Conservation (phyloP, 30 jellyfish, hydroid and myxozoan genomes). For the Pseudorhiza aurosa region DNA sequence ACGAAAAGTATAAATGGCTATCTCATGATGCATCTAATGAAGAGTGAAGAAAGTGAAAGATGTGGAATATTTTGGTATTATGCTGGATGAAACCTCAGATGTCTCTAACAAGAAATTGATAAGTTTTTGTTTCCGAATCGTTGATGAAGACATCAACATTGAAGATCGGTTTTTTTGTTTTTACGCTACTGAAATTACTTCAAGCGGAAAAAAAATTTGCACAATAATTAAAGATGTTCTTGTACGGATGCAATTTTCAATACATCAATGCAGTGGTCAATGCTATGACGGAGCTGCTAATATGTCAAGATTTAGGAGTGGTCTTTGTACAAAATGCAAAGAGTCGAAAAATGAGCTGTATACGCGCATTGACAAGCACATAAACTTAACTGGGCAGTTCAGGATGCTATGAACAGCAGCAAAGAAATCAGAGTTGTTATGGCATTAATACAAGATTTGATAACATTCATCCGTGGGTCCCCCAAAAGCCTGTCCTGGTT, state of each 20-base stretch:
- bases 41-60: conserved; percentile 45
- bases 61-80: conserved; percentile 41
- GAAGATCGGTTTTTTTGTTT: conserved; percentile 10
- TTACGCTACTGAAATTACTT: conserved; percentile 24
- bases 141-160: not conserved
- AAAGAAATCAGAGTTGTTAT: conserved; percentile 51
- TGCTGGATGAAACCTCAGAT: conserved; percentile 38
- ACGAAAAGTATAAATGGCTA: conserved; percentile 49
- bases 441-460: conserved; percentile 56
- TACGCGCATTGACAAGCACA: conserved; percentile 49
- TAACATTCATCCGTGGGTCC: conserved; percentile 63
- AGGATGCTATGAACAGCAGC: conserved; percentile 61
- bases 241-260: not conserved
- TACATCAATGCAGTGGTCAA: conserved; percentile 8
- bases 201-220: conserved; percentile 26
- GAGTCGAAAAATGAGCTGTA: conserved; percentile 11
- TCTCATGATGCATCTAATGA: conserved; percentile 39
- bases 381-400: conserved; percentile 56
- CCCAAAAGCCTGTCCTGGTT: conserved; percentile 52
- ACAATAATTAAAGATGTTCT: conserved; percentile 12
- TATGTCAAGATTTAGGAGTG: conserved; percentile 11
- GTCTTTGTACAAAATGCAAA: not conserved
- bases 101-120: conserved; percentile 50
- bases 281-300: conserved; percentile 44
- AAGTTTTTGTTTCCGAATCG: conserved; percentile 7